Evolutionary conservation across 2,113 vertebrate species (phyloP), one percentile per base, ranked within the genome.

Genomic region (Phalacrocorax carbo): DNA sequence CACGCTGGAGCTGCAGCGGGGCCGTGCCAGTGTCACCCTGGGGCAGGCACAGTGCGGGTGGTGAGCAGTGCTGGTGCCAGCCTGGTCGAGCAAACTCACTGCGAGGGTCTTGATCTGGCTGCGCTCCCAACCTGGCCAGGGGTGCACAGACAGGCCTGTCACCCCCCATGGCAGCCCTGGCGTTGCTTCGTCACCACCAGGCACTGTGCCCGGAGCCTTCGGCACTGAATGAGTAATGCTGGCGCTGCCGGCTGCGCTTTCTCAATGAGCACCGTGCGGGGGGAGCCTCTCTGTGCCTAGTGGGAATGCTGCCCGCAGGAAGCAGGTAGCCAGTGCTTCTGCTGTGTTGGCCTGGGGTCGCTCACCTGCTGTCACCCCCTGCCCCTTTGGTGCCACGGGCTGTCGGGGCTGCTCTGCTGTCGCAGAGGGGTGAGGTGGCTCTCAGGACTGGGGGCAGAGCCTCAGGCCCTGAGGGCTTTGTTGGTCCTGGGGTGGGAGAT

Each of bases 351-450:
- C 29, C 26, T 3, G 15, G 40, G 16, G 44, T 55, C 30, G 54
- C 36, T 34, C 0, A 0, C 22, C 22, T 26, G 13, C 44, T 2
- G 1, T 3, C 15, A 11, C 5, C 40, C 57, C 49, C 14, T 18
- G 27, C 34, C 34, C 36, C 6, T 3, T 16, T 4, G 4, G 20
- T 2, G 3, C 4, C 5, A 0, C 15, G 73, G 36, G 34, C 48
- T 68, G 72, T 10, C 2, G 5, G 64, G 44, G 30, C 61, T 5
- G 4, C 52, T 51, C 30, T 54, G 40, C 44, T 13, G 1, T 9
- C 5, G 0, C 0, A 2, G 23, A 29, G 29, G 11, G 4, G 0
- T 19, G 16, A 0, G 0, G 27, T 26, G 26, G 29, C 30, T 58
- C 16, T 61, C 2, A 1, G 25, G 32, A 25, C 13, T 1, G 2